phyloP scores from a whole-genome alignment of 2,888 invertebrate genomes.

The Drosophila mulleri region DNA sequence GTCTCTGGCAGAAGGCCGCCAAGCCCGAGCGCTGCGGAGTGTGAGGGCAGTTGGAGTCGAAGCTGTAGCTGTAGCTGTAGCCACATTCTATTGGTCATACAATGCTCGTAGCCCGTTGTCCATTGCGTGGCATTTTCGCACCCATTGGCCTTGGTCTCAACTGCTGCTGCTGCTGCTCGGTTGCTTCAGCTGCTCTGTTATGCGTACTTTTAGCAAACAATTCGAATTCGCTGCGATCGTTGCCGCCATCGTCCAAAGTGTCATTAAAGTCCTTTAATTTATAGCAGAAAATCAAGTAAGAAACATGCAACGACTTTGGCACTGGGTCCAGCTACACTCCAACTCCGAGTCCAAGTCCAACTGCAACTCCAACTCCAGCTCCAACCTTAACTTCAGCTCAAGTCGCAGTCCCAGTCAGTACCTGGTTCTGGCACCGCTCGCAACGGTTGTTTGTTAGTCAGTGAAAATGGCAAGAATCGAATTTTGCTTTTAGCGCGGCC shows the following conservation, averaged over 20 bases:
- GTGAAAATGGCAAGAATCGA: slow-evolving; percentile 77
- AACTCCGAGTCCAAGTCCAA: slow-evolving; percentile 38
- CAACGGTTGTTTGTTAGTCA: slow-evolving; percentile 79
- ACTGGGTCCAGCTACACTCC: slow-evolving; percentile 40
- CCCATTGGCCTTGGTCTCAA: slow-evolving; percentile 49
- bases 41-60: background rate
- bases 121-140: slow-evolving; percentile 79
- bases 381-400: slow-evolving; percentile 17
- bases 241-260: slow-evolving; percentile 77
- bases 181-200: slow-evolving; percentile 47
- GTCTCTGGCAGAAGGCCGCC: slow-evolving; percentile 50
- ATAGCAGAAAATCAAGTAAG: slow-evolving; percentile 80
- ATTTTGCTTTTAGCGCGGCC: slow-evolving; percentile 81
- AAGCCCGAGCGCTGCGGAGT: background rate
- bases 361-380: slow-evolving; percentile 22
- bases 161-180: slow-evolving; percentile 8
- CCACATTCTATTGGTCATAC: slow-evolving; percentile 76
- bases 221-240: slow-evolving; percentile 71
- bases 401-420: slow-evolving; percentile 21
- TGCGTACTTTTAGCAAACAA: slow-evolving; percentile 65
- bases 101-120: slow-evolving; percentile 60
- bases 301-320: slow-evolving; percentile 79
- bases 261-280: slow-evolving; percentile 81
- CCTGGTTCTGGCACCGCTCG: slow-evolving; percentile 34
- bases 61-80: slow-evolving; percentile 1